Evolutionary conservation across 2,113 vertebrate species (phyloP), one percentile per base, ranked within the genome.

Genomic region (Pongo abelii): DNA sequence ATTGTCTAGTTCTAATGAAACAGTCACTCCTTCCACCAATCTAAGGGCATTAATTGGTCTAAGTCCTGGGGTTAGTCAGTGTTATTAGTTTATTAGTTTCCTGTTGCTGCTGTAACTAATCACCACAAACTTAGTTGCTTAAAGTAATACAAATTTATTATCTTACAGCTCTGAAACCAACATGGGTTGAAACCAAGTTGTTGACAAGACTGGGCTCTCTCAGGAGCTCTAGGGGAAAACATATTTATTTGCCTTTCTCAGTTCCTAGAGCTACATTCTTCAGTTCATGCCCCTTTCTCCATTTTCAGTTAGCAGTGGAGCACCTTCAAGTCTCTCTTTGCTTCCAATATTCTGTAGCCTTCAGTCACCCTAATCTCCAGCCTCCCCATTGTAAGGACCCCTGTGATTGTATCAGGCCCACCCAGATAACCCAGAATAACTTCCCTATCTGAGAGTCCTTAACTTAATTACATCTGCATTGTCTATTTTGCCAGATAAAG

Each of bases 1-100:
- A 83, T 90, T 78, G 92, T 91, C 52, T 50, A 96, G 27, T 91
- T 92, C 69, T 90, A 40, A 74, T 67, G 55, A 77, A 93, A 96
- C 10, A 77, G 43, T 77, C 52, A 70, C 5, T 88, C 40, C 50
- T 40, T 88, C 35, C n/a, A 89, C 32, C 55, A 18, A 38, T 43
- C 46, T 93, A 64, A 87, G 8, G 12, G 13, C 5, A 40, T 38
- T 92, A 78, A 77, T 64, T 91, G 13, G 30, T 38, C 0, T 95
- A 84, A 72, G 20, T n/a, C 50, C 48, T 67, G 22, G 48, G 18
- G 38, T 72, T 75, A 84, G 27, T 7, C 14, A 32, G 4, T 52
- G 59, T 64, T 64, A 30, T 64, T 64, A 64, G 27, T 64, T 64
- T 85, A 89, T 79, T 88, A n/a, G 32, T 46, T 86, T 75, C 18